Base-by-base conservation (phyloP, 2,113 vertebrate species). In the Alethe diademata region DNA sequence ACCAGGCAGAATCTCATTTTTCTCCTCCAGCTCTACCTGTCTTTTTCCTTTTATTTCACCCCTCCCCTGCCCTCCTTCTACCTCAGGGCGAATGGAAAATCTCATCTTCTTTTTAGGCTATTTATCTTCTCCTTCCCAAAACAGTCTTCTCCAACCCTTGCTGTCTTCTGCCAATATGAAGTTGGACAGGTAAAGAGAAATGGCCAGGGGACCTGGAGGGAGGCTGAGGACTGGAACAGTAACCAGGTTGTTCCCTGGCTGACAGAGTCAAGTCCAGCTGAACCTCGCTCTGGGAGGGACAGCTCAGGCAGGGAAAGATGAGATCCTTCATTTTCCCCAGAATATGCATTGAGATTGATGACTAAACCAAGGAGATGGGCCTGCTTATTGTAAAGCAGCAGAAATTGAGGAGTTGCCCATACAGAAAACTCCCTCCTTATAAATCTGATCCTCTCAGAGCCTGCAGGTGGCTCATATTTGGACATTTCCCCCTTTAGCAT, bases 1-100 rank as follows among this genome's bases (percentile, higher is more conserved):
- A 94, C 85, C 79, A 92, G 72, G 36, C 85, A 94, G 78, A 83
- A 86, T 94, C 75, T 92, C 71, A 90, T 88, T 95, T 95, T 91
- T 92, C 85, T 95, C 67, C 31, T 83, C 43, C 43, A 81, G 83
- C 51, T 80, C 75, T 93, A 90, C 92, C 58, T 92, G 90, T 93
- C 66, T 93, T 95, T 92, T 88, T 86, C 47, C 31, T 87, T 50
- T 88, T 78, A 80, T 50, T 91, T 92, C 64, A 91, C 43, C 56
- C 51, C 64, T 94, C 23, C 78, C 35, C 40, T 93, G 88, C 64
- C 64, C 29, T 78, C 23, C 70, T 92, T 93, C 76, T 28, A 85
- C 69, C 80, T 91, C 25, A n/a, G 80, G 84, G 86, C 3, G 0
- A 74, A 84, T 74, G 28, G 85, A 92, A 94, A 92, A 95, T 95